phyloP scores from a whole-genome alignment of 2,888 invertebrate species.

The Cartodere bifasciata region DNA sequence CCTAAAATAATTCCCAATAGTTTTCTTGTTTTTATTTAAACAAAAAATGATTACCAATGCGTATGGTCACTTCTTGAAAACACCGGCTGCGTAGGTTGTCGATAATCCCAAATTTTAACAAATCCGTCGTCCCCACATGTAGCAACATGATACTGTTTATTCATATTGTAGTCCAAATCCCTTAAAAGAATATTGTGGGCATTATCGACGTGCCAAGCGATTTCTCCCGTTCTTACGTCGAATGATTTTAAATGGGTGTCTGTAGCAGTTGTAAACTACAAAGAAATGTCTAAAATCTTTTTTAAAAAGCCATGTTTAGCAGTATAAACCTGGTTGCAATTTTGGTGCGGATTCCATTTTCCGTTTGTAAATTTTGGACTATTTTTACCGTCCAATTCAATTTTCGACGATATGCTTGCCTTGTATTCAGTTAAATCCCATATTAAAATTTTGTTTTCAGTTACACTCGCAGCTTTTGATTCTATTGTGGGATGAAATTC shows the following conservation, averaged over 20 bases:
- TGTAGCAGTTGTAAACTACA: conserved; percentile 69
- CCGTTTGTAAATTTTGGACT: conserved; percentile 71
- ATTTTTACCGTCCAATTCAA: conserved; percentile 49
- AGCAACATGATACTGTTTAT: conserved; percentile 86
- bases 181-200: conserved; percentile 82
- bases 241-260: conserved; percentile 79
- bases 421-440: conserved; percentile 56
- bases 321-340: conserved; percentile 51
- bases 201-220: conserved; percentile 66
- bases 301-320: conserved; percentile 2
- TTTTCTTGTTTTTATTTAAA: conserved; percentile 2
- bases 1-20: conserved; percentile 36
- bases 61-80: conserved; percentile 73
- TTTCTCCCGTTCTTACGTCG: conserved; percentile 67
- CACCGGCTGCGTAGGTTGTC: conserved; percentile 67
- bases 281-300: conserved; percentile 10
- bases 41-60: conserved; percentile 51
- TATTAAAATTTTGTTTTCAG: conserved; percentile 62
- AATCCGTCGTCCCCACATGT: conserved; percentile 94
- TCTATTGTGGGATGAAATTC: conserved; percentile 79
- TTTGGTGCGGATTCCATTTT: conserved; percentile 94
- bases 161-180: conserved; percentile 95
- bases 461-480: conserved; percentile 57
- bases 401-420: conserved; percentile 27
- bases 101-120: conserved; percentile 91